These are phyloP conservation scores for Drosophila prosaltans DNA, from an alignment of 1,140 invertebrate species.

Conservation along the genomic window DNA sequence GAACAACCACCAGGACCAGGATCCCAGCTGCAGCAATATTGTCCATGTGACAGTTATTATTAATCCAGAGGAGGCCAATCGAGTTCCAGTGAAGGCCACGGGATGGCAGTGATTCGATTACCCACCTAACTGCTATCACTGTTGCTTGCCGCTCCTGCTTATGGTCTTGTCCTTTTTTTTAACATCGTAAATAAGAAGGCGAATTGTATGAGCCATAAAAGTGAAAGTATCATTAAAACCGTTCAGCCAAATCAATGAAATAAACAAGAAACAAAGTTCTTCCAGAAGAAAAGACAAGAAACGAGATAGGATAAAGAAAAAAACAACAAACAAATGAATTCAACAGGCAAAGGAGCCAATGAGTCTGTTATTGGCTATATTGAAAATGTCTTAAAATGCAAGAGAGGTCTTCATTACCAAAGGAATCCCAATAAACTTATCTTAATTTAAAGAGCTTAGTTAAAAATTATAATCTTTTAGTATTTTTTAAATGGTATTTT, in stretches of 20 bases:
- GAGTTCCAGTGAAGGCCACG: not conserved
- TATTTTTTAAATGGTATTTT: too few relatives aligned
- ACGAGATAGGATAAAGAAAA: not conserved
- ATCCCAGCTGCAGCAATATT: not conserved
- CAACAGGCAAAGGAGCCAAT: conserved; percentile 1
- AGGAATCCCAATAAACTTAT: not conserved
- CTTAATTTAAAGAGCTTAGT: too few relatives aligned
- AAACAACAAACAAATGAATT: not conserved
- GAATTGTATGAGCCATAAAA: conserved; percentile 21
- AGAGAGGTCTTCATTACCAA: not conserved
- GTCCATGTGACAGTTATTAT: conserved; percentile 11
- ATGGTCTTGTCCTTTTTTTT: conserved; percentile 6
- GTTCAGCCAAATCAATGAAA: conserved; percentile 18
- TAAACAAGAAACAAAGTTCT: not conserved
- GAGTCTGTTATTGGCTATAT: not conserved
- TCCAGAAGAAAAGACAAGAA: not conserved
- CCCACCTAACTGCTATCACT: not conserved
- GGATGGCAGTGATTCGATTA: conserved; percentile 8
- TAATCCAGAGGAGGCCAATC: not conserved
- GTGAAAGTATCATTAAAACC: conserved; percentile 20
- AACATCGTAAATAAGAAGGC: conserved; percentile 20
- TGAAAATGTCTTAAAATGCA: not conserved
- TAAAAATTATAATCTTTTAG: too few relatives aligned
- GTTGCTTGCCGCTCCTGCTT: not conserved
- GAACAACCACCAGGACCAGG: not conserved